A percentile compares a stretch with the other conserved stretches of the same genome.
Evolutionary conservation across 2,113 vertebrate genomes (phyloP).

Genomic region (Tretioscincus oriximinensis): DNA sequence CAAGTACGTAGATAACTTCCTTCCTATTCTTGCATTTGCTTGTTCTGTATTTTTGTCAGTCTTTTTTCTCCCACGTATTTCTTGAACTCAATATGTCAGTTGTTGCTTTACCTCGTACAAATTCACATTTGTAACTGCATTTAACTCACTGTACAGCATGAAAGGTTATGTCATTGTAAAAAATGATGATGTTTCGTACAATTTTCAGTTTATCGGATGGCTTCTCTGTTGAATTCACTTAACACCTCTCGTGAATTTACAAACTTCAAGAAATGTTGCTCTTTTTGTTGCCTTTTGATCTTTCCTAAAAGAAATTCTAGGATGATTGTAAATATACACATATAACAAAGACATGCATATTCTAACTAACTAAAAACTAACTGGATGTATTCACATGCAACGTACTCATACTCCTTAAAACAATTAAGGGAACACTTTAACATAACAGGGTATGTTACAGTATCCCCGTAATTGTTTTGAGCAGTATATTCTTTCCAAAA

Average conservation of each 20-base stretch:
- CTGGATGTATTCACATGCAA: no score
- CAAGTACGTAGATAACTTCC: slow-evolving; percentile 84
- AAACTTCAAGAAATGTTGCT: slow-evolving; percentile 27
- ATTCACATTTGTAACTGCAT: slow-evolving; percentile 20
- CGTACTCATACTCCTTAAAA: no score
- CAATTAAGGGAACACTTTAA: no score
- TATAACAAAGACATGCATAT: no score
- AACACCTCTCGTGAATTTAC: slow-evolving; percentile 1
- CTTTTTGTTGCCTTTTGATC: slow-evolving; percentile 10
- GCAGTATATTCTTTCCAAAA: no score
- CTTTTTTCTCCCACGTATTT: slow-evolving; percentile 24
- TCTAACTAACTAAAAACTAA: no score
- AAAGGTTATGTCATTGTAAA: not conserved
- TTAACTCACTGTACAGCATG: slow-evolving; percentile 11
- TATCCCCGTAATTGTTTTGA: no score
- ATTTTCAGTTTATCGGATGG: not conserved
- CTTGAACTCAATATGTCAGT: slow-evolving; percentile 24
- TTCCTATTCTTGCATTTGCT: slow-evolving; percentile 20
- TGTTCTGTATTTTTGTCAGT: slow-evolving; percentile 16
- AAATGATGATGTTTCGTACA: slow-evolving; percentile 4
- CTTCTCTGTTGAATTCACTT: slow-evolving; percentile 31
- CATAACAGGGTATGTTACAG: no score
- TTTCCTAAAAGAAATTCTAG: not conserved
- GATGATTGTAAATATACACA: not conserved
- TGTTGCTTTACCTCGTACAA: slow-evolving; percentile 18